Base-by-base conservation (phyloP, 2,888 invertebrate genomes). In the Drosophila anomalata region DNA sequence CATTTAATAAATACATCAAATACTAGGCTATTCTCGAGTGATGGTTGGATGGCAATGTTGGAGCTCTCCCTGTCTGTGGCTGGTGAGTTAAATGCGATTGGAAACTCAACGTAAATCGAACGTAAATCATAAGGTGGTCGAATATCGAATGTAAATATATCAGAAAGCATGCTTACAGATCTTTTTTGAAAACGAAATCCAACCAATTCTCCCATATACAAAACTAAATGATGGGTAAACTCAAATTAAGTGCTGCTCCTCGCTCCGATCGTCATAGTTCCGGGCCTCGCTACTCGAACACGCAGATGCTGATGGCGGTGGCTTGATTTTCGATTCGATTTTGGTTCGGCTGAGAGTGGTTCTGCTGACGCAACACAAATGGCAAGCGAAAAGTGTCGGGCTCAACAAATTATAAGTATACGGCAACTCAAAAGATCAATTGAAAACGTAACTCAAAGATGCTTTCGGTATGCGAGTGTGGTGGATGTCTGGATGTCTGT, bases 101-200 rank as follows among this genome's bases (percentile, higher is more conserved):
- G 11, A 14, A 59, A 59, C 47, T 47, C 3, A 9, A 39, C 29
- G 8, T 29, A 14, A 31, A 54, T 36, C 24, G 33, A 47, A 65
- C 31, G 46, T 52, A 71, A 24, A 51, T 14, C 36, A 55, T 54
- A 68, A 56, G 26, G 17, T 36, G 51, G 39, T 11, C 29, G 9
- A n/a, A 41, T 58, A 58, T 46, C 33, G 33, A 60, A 58, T 61
- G 11, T 1, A 58, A 61, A 48, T 55, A 55, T 50, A 70, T 77
- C 59, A 83, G 78, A 87, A 90, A 86, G 90, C 90, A 90, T 90
- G 91, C 90, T 90, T 90, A 90, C 90, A 88, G 89, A 89, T 83
- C 88, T 79, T 59, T 86, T 89, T 87, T 88, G 79, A 88, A 89
- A 89, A 90, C 77, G 84, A 88, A 89, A 90, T 89, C 87, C 87